A percentile compares a stretch with the other conserved stretches of the same genome.
Evolutionary conservation across 2,888 invertebrate genomes (phyloP).

Genomic region (Aromia moschata): DNA sequence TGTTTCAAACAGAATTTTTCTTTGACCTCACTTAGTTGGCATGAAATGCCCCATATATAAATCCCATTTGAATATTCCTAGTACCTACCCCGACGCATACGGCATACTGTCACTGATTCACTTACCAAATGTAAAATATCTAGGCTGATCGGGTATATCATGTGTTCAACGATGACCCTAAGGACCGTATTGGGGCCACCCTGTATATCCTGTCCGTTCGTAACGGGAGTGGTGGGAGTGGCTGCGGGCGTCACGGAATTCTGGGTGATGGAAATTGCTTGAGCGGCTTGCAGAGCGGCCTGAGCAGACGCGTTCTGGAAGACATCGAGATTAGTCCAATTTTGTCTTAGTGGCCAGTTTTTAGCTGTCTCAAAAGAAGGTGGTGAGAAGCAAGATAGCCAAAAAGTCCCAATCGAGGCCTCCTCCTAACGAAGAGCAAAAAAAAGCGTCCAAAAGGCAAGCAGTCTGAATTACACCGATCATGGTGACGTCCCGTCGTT

Average conservation of each 20-base stretch:
- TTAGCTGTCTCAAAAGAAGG: too few species aligned
- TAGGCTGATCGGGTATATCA: conserved; percentile 97
- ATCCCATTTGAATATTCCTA: too few species aligned
- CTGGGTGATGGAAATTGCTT: conserved; percentile 76
- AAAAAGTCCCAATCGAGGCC: too few species aligned
- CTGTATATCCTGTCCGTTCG: conserved; percentile 74
- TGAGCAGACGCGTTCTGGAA: conserved; percentile 84
- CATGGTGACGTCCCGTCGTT: too few species aligned
- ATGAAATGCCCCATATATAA: too few species aligned
- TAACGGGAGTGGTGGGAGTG: conserved; percentile 65
- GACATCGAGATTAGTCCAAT: conserved; percentile 44
- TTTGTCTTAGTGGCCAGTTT: neutral
- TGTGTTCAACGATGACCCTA: conserved; percentile 97
- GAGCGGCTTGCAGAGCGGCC: conserved; percentile 86
- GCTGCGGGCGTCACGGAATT: conserved; percentile 72
- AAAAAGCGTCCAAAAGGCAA: too few species aligned
- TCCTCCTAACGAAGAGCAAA: too few species aligned
- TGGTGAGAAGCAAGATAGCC: too few species aligned
- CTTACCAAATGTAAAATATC: conserved; percentile 91
- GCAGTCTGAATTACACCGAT: too few species aligned
- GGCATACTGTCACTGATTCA: conserved; percentile 27
- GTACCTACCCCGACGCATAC: too few species aligned
- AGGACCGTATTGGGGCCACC: conserved; percentile 96
- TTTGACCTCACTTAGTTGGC: too few species aligned
- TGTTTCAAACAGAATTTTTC: too few species aligned